Evolutionary conservation across 2,888 invertebrate species (phyloP).

Genomic region (Tipula confusa): DNA sequence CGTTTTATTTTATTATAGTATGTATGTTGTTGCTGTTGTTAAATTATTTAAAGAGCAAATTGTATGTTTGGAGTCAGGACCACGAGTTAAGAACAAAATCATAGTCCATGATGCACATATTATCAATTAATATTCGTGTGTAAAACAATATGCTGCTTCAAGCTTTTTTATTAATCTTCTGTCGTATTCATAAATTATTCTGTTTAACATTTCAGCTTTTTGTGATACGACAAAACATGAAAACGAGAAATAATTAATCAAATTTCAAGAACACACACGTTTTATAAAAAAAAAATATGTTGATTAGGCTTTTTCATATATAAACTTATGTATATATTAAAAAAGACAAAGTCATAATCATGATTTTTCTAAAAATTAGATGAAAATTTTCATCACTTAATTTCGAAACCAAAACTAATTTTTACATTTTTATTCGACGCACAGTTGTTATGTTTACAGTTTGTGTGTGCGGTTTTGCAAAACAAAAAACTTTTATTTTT

Average conservation of each 20-base stretch:
- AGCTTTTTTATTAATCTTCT: not conserved
- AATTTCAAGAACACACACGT: not conserved
- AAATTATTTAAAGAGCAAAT: not conserved
- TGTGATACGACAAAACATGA: not conserved
- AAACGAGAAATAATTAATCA: not conserved
- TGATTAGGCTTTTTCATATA: not conserved
- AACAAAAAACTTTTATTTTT: not conserved
- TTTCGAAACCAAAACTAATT: not conserved
- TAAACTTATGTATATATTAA: not conserved
- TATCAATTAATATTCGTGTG: not conserved
- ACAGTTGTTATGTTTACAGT: not conserved
- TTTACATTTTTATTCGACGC: not conserved
- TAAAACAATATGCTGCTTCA: not conserved
- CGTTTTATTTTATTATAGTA: not conserved
- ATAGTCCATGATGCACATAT: not conserved
- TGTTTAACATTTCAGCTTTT: not conserved
- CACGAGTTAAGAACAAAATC: not conserved
- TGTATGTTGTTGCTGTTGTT: not conserved
- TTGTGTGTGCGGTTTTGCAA: not conserved
- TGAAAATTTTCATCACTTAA: slow-evolving; percentile 16
- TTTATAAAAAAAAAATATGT: not conserved
- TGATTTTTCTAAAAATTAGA: not conserved
- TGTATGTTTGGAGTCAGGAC: not conserved
- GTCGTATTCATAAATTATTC: not conserved
- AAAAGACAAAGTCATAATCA: not conserved